Conservation (phyloP, 2,888 invertebrate genomes). For the Apoda limacodes region DNA sequence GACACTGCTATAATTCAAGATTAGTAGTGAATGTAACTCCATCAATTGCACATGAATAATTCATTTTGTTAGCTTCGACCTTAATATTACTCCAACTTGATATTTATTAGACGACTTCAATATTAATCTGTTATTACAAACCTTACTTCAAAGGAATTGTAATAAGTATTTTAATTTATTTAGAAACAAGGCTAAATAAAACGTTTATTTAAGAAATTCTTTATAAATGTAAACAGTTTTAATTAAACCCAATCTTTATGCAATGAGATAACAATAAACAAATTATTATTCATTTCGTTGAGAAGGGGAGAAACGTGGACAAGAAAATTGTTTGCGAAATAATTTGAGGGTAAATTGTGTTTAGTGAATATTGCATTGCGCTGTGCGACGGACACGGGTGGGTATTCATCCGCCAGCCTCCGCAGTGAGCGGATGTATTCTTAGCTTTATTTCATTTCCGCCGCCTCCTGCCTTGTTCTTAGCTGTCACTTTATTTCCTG, state of each 20-base stretch:
- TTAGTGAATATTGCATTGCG: conserved; percentile 18
- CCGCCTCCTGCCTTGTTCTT: conserved; percentile 2
- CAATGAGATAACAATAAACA: conserved; percentile 44
- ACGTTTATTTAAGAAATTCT: too few relatives aligned
- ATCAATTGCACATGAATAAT: too few relatives aligned
- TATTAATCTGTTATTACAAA: too few relatives aligned
- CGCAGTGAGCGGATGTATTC: conserved; percentile 16
- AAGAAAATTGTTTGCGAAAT: conserved; percentile 34
- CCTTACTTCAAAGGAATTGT: too few relatives aligned
- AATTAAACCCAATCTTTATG: conserved; percentile 24
- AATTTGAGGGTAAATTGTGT: conserved; percentile 31
- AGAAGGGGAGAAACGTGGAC: conserved; percentile 25
- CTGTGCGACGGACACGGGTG: conserved; percentile 8
- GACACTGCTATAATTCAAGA: too few relatives aligned
- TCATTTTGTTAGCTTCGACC: too few relatives aligned
- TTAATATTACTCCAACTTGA: too few relatives aligned
- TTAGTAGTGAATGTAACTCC: too few relatives aligned
- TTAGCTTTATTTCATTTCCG: conserved; percentile 23
- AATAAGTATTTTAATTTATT: too few relatives aligned
- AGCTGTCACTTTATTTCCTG: not conserved
- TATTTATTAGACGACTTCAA: too few relatives aligned
- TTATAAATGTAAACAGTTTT: too few relatives aligned
- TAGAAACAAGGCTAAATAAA: too few relatives aligned
- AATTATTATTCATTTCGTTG: conserved; percentile 45
- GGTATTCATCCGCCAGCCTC: conserved; percentile 14